These are phyloP conservation scores for Galaxias olidus DNA, from an alignment of 2,797 vertebrate species.

Conservation along the genomic window DNA sequence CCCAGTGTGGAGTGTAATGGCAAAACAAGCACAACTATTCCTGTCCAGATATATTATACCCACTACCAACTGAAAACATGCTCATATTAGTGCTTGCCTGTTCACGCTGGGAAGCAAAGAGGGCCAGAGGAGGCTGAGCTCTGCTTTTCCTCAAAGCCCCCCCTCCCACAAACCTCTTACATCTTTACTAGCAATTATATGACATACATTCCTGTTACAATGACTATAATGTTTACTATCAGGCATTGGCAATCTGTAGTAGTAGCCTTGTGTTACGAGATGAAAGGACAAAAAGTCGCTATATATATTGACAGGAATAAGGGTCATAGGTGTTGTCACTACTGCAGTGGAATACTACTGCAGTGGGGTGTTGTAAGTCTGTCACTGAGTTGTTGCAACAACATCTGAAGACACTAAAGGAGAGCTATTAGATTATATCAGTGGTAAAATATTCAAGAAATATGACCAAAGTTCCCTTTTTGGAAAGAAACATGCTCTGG, in stretches of 20 bases:
- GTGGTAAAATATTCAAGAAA: no score
- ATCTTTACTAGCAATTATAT: slow-evolving; percentile 56
- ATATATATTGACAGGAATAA: not conserved
- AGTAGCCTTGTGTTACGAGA: slow-evolving; percentile 25
- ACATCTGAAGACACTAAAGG: no score
- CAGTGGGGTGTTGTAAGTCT: no score
- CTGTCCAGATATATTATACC: slow-evolving; percentile 52
- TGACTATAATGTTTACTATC: slow-evolving; percentile 29
- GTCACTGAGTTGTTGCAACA: no score
- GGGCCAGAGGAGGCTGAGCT: slow-evolving; percentile 42
- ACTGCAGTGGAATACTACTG: no score
- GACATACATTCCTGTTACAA: slow-evolving; percentile 49
- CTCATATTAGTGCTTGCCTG: slow-evolving; percentile 37
- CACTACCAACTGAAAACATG: slow-evolving; percentile 61
- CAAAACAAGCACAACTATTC: slow-evolving; percentile 62
- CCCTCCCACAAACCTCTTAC: slow-evolving; percentile 27
- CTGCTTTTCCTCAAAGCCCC: slow-evolving; percentile 61
- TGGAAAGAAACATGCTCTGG: no score
- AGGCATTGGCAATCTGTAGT: no score
- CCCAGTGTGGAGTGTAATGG: slow-evolving; percentile 56
- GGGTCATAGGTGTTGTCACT: no score
- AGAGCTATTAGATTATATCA: no score
- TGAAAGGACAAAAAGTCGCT: slow-evolving; percentile 31
- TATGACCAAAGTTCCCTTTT: no score
- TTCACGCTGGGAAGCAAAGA: slow-evolving; percentile 46